Evolutionary conservation across 2,888 invertebrate species (phyloP), one percentile per base, ranked within the genome.

Genomic region (Halocaridina rubra): DNA sequence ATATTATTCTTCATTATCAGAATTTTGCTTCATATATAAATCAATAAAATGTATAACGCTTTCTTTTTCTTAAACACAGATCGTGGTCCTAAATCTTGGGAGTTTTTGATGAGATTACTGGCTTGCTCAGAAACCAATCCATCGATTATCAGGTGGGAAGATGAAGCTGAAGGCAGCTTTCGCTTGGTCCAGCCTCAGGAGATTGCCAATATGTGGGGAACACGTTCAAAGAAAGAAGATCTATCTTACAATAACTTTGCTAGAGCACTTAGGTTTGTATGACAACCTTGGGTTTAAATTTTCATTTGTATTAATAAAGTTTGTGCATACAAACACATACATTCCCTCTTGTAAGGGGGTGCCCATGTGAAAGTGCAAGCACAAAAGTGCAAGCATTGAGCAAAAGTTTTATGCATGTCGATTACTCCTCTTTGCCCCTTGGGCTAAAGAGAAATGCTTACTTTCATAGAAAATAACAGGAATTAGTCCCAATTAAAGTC

Each of bases 241-340:
- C 76, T 87, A 0, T 39, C 80, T 13, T 87, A 87, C 29, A 80
- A 85, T 33, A 85, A 85, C 69, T 85, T 87, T 19, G 85, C 85
- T 4, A 39, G 85, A 24, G 77, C 85, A 13, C 72, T 87, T 0
- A 87, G 87, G 87, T 87, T 24, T 75, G 81, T 39, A 4, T 5
- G 27, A 24, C 8, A 2, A 10, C 16, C 1, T 27, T 46, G 29
- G 53, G n/a, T n/a, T n/a, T n/a, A n/a, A n/a, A n/a, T n/a, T n/a
- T n/a, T n/a, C n/a, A n/a, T n/a, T n/a, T n/a, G n/a, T n/a, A n/a
- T n/a, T n/a, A n/a, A n/a, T n/a, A n/a, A n/a, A n/a, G n/a, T n/a
- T n/a, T n/a, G n/a, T n/a, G n/a, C n/a, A n/a, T n/a, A n/a, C n/a
- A n/a, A n/a, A n/a, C n/a, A n/a, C n/a, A n/a, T n/a, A n/a, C n/a